Evolutionary conservation across 1,140 invertebrate genomes (phyloP).

Genomic region (Drosophila nigrodunni): DNA sequence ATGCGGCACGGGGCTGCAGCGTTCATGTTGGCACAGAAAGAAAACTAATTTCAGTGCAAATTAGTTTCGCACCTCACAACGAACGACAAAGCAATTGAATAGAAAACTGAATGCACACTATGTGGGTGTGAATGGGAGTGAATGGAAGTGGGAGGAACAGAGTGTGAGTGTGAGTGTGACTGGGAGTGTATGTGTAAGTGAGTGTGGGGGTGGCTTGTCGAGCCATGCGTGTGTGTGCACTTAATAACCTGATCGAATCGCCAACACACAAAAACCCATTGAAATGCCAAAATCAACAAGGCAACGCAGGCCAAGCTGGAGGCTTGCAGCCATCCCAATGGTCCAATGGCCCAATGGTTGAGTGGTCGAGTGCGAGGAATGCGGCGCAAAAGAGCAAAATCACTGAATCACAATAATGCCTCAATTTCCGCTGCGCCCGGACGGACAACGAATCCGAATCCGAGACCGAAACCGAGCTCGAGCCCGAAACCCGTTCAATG

Average conservation of each 20-base stretch:
- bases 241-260: slow-evolving; percentile 81
- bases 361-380: slow-evolving; percentile 11
- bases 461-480: slow-evolving; percentile 22
- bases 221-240: slow-evolving; percentile 71
- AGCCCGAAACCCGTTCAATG: slow-evolving; percentile 49
- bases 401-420: slow-evolving; percentile 82
- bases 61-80: slow-evolving; percentile 79
- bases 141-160: not conserved
- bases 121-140: slow-evolving; percentile 12
- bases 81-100: slow-evolving; percentile 75
- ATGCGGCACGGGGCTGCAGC: slow-evolving; percentile 63
- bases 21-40: slow-evolving; percentile 69
- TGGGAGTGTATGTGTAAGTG: not conserved
- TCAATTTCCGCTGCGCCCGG: slow-evolving; percentile 74
- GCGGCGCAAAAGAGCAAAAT: slow-evolving; percentile 70
- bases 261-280: slow-evolving; percentile 78
- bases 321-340: slow-evolving; percentile 14
- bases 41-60: slow-evolving; percentile 83
- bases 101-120: slow-evolving; percentile 53
- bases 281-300: slow-evolving; percentile 81
- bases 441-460: not conserved
- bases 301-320: slow-evolving; percentile 40
- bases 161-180: slow-evolving; percentile 11
- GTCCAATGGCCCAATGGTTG: no score
- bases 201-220: slow-evolving; percentile 26